Conservation (phyloP, 2,888 invertebrate species). For the Plebejus argus region DNA sequence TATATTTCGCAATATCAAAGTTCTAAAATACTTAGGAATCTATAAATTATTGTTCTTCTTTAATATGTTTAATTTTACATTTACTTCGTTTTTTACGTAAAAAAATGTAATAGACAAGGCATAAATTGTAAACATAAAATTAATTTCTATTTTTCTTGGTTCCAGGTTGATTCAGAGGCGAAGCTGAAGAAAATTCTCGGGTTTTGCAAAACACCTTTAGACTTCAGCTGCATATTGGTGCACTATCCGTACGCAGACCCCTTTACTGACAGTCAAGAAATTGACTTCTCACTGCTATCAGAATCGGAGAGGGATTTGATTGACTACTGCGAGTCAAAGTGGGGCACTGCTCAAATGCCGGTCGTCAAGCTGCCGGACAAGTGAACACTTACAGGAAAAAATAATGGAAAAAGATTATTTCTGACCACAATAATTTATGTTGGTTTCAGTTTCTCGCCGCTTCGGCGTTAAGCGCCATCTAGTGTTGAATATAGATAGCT, state of each 20-base stretch:
- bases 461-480: constrained; percentile 66
- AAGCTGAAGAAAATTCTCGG: constrained; percentile 74
- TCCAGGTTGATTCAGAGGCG: constrained; percentile 80
- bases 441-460: constrained; percentile 43
- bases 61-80: neutral
- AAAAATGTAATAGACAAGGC: neutral
- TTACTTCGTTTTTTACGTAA: neutral
- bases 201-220: constrained; percentile 64
- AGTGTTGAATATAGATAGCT: constrained; percentile 43
- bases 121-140: neutral
- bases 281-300: constrained; percentile 75
- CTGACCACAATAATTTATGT: constrained; percentile 31
- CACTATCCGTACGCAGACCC: constrained; percentile 76
- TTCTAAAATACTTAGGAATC: neutral
- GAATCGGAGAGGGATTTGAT: constrained; percentile 83
- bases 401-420: constrained; percentile 38
- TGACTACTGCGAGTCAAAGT: constrained; percentile 84
- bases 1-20: neutral
- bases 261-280: constrained; percentile 68
- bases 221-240: constrained; percentile 80
- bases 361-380: constrained; percentile 84
- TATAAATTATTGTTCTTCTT: neutral
- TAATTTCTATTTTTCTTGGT: constrained; percentile 50
- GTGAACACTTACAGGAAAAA: constrained; percentile 60
- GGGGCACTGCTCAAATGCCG: constrained; percentile 83